Evolutionary conservation across 2,888 invertebrate species (phyloP), one percentile per base, ranked within the genome.

Genomic region (Cryptosula pallasiana): DNA sequence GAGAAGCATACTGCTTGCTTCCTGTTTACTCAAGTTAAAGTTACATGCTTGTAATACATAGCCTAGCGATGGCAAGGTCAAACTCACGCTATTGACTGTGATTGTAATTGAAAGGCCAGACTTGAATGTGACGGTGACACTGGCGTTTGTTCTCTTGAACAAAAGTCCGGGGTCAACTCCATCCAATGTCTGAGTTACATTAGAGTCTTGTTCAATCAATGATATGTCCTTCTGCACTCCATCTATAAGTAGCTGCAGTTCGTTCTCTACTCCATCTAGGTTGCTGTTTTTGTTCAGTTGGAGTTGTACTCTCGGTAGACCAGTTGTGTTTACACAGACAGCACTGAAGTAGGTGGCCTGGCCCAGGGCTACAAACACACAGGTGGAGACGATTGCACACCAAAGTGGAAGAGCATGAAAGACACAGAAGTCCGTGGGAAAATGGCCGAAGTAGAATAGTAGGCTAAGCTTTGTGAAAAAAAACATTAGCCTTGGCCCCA

Each of bases 271-370:
- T 16, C 63, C 63, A 13, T 16, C 9, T 9, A 32, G 16, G 27
- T 63, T n/a, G n/a, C 3, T 32, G 5, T 25, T 32, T 32, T 63
- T 63, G 63, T 63, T 63, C 29, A 63, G 25, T 32, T 63, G 63
- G 32, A 63, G 16, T 63, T 63, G 63, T 13, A 63, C 32, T 34
- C 32, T 63, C 2, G 63, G 63, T 63, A 63, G n/a, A 5, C 13
- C 9, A 32, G 25, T 32, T 5, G 16, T 63, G 25, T 34, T 63
- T 16, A 63, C 34, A n/a, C 63, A 63, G 20, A 63, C 27, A 32
- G 63, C 63, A 32, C 29, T 29, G 32, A 63, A 63, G 63, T 63
- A 63, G 32, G 63, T 63, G 63, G 63, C 63, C 32, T 63, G 63
- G 16, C 63, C 63, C 3, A 63, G 63, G 3, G 25, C 63, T 63